Base-by-base conservation (phyloP, 2,797 vertebrate genomes). In the Pseudomugil gertrudae region DNA sequence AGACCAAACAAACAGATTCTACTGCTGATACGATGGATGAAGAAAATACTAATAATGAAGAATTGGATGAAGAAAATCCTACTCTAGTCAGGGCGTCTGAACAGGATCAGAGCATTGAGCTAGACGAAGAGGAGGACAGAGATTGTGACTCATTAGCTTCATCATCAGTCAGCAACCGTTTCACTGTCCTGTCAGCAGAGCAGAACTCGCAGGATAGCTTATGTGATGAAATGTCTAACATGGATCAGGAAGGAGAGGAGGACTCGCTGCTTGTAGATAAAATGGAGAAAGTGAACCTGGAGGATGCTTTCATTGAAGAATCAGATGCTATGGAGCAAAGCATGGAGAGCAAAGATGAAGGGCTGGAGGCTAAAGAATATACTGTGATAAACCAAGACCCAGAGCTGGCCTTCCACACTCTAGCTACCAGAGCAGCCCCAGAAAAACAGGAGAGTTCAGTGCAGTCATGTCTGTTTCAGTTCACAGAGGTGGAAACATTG, bases 401-500 rank as follows among this genome's bases (percentile, higher is more conserved):
- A 0, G 95, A 95, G 78, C 89, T 90, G 15, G 96, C 96, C 13
- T 99, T 99, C 89, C 87, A 85, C 74, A 95, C 95, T 0, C 93
- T 99, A 64, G 93, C 96, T 0, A 74, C 83, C 58, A 94, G 96
- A 76, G 85, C 84, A 21, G 56, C 83, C 5, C 90, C 94, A 10
- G 93, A 88, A 52, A 85, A 81, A 0, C 94, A 96, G 45, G 96
- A 96, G 61, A 94, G 94, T 80, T 98, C 98, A 0, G 83, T 99
- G 38, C 87, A 94, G 57, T 95, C 95, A 3, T 97, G 96, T 77
- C 94, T 99, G 1, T 94, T 94, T 82, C 96, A 97, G 70, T 99
- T 99, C 80, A 99, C 97, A 5, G 93, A 94, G 32, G 96, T 96
- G 43, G 98, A 99, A 86, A 95, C 94, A 13, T 95, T 99, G 50